These are phyloP conservation scores for Conus betulinus DNA, from an alignment of 1,140 invertebrate species.

Conservation along the genomic window DNA sequence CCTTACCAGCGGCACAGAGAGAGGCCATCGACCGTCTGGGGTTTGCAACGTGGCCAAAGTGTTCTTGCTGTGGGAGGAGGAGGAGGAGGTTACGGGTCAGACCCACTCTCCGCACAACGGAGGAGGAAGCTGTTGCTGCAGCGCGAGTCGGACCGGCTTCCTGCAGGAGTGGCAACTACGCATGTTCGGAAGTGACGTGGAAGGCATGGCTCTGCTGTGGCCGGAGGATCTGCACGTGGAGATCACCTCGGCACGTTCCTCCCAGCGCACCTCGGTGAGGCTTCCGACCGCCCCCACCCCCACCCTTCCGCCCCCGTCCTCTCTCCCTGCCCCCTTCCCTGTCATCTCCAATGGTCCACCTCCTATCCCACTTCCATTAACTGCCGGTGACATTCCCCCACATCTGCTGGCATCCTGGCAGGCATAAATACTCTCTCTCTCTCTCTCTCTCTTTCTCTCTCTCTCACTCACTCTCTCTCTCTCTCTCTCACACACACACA, in stretches of 20 bases:
- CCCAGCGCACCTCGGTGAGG: background rate
- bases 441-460: too few relatives aligned
- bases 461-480: too few relatives aligned
- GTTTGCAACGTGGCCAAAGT: slow-evolving; percentile 22
- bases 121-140: background rate
- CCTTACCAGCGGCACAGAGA: background rate
- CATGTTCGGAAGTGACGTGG: slow-evolving; percentile 18
- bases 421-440: too few relatives aligned
- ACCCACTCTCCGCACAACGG: too few relatives aligned
- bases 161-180: background rate
- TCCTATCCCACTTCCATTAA: too few relatives aligned
- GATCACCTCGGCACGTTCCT: background rate
- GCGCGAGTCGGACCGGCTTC: background rate
- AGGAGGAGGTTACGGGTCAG: background rate
- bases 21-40: background rate
- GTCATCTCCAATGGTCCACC: too few relatives aligned
- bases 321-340: too few relatives aligned
- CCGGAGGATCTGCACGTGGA: background rate
- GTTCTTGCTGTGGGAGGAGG: slow-evolving; percentile 2
- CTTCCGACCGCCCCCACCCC: too few relatives aligned
- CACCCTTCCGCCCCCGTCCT: too few relatives aligned
- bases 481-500: too few relatives aligned
- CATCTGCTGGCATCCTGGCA: too few relatives aligned
- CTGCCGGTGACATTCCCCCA: too few relatives aligned
- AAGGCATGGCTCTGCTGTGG: slow-evolving; percentile 16